Evolutionary conservation across 92 coral and sea anemone genomes (phyloP).

Genomic region (Desmophyllum pertusum): DNA sequence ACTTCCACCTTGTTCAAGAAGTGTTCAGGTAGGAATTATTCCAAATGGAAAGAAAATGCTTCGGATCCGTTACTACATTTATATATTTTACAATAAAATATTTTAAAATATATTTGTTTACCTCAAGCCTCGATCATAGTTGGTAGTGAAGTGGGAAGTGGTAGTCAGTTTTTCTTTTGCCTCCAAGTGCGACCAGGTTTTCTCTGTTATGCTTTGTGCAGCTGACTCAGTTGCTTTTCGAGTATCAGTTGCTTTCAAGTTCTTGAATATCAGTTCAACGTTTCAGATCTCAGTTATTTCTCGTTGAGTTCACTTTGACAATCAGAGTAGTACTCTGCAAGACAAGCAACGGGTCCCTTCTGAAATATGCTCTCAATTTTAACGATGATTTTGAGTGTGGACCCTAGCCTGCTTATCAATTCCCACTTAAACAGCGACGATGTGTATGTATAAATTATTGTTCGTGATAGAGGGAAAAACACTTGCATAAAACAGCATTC

Average conservation of each 20-base stretch:
- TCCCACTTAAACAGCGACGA: too few species aligned
- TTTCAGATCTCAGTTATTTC: background rate
- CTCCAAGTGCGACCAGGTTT: background rate
- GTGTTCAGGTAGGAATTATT: too few species aligned
- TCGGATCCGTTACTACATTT: conserved; percentile 1
- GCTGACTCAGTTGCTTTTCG: background rate
- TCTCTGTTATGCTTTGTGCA: too few species aligned
- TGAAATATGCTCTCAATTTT: background rate
- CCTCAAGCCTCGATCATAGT: background rate
- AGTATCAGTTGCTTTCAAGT: background rate
- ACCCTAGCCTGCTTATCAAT: too few species aligned
- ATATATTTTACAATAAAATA: background rate
- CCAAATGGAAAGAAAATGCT: background rate
- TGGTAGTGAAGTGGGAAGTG: background rate
- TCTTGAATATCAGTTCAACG: background rate
- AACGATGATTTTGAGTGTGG: too few species aligned
- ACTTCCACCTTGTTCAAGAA: conserved; percentile 3
- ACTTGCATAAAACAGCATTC: too few species aligned
- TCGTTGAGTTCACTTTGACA: background rate
- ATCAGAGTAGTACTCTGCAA: background rate
- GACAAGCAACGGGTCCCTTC: background rate
- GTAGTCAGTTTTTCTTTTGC: background rate
- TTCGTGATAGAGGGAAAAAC: too few species aligned
- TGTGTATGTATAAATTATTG: too few species aligned
- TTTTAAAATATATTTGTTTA: background rate